Conservation (phyloP, 2,888 invertebrate genomes). For the Euphydryas editha region DNA sequence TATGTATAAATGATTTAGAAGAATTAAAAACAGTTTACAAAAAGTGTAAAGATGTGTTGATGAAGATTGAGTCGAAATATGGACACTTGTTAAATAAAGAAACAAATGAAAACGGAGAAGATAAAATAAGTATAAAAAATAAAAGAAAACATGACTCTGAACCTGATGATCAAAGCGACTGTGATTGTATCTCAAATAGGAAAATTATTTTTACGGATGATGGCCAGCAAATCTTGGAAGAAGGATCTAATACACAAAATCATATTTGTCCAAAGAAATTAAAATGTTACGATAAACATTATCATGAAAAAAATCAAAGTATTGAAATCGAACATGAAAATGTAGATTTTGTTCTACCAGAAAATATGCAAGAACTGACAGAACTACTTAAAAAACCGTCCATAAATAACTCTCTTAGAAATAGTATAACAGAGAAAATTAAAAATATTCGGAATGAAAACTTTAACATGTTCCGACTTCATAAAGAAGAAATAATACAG, state of each 20-base stretch:
- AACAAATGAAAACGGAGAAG: slow-evolving; percentile 50
- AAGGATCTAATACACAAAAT: slow-evolving; percentile 47
- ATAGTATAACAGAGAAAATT: slow-evolving; percentile 63
- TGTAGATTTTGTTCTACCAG: slow-evolving; percentile 50
- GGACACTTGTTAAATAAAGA: slow-evolving; percentile 64
- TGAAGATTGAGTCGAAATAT: slow-evolving; percentile 70
- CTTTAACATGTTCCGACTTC: slow-evolving; percentile 58
- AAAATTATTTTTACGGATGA: slow-evolving; percentile 74
- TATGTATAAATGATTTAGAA: slow-evolving; percentile 59
- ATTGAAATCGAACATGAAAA: slow-evolving; percentile 58
- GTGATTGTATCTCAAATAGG: slow-evolving; percentile 60
- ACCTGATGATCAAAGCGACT: slow-evolving; percentile 46
- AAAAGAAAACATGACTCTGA: slow-evolving; percentile 30
- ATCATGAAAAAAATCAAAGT: slow-evolving; percentile 37
- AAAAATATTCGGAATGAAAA: slow-evolving; percentile 56
- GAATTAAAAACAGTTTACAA: slow-evolving; percentile 64
- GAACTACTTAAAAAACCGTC: slow-evolving; percentile 55
- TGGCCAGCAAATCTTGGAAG: slow-evolving; percentile 53
- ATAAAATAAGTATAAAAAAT: slow-evolving; percentile 30
- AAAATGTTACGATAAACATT: slow-evolving; percentile 23
- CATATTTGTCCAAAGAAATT: slow-evolving; percentile 63
- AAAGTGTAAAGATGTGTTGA: slow-evolving; percentile 66
- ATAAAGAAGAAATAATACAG: slow-evolving; percentile 59
- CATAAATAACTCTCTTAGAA: slow-evolving; percentile 53
- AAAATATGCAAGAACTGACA: slow-evolving; percentile 55